phyloP scores from a whole-genome alignment of 2,797 vertebrate species.

The Sternarchorhynchus goeldii region DNA sequence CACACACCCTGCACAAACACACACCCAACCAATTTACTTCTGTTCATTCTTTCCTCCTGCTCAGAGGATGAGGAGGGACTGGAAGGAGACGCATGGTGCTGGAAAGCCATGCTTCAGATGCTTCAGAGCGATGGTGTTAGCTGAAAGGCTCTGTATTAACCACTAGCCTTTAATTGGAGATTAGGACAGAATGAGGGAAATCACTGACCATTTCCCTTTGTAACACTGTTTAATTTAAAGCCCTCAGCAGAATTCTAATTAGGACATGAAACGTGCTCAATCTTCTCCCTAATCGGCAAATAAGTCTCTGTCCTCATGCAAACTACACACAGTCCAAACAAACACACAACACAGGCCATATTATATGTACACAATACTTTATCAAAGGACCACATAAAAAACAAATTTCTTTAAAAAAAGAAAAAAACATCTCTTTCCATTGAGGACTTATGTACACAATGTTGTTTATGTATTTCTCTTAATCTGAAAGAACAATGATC shows the following conservation, averaged over 20 bases:
- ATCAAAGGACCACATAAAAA: conserved; percentile 80
- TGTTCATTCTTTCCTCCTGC: too few relatives aligned
- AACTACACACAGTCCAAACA: conserved; percentile 40
- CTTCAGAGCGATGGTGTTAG: conserved; percentile 54
- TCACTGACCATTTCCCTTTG: conserved; percentile 59
- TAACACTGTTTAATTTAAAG: conserved; percentile 63
- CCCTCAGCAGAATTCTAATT: conserved; percentile 62
- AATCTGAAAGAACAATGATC: conserved; percentile 13
- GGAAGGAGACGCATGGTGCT: too few relatives aligned
- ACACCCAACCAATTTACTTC: too few relatives aligned
- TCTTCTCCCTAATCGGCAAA: conserved; percentile 51
- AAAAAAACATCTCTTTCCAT: not conserved
- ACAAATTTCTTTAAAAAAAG: conserved; percentile 57
- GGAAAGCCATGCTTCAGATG: conserved; percentile 16
- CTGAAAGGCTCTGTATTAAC: conserved; percentile 56
- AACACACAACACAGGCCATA: conserved; percentile 60
- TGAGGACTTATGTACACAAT: not conserved
- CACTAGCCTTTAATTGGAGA: conserved; percentile 60
- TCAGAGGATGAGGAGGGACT: too few relatives aligned
- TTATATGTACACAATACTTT: conserved; percentile 73
- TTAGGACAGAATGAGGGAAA: conserved; percentile 47
- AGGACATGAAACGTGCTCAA: conserved; percentile 57
- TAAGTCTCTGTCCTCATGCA: conserved; percentile 42
- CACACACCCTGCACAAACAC: too few relatives aligned
- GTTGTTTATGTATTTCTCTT: conserved; percentile 19